Base-by-base conservation (phyloP, 1,140 invertebrate species). In the Camponotus pennsylvanicus region DNA sequence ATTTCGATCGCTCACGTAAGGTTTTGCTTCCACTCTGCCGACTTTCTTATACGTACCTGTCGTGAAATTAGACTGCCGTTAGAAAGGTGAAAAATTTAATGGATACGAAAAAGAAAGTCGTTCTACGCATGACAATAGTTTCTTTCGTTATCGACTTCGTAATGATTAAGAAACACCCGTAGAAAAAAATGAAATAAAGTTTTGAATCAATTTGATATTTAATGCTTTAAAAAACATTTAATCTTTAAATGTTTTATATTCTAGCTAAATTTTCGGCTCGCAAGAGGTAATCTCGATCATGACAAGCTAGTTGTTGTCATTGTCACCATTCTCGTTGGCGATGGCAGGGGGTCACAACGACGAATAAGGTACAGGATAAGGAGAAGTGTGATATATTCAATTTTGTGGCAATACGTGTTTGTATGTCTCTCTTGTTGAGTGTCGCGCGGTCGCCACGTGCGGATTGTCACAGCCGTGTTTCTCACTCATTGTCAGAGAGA, bases 371-470 rank as follows among this genome's bases (percentile, higher is more conserved):
- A 87, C 70, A 85, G 32, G 55, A 66, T 73, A 52, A 77, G 52
- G 63, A 69, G 45, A 77, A 85, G 78, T 42, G 85, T 76, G 86
- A 69, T 73, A 87, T 85, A 87, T 87, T 87, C 86, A 87, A 87
- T 87, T 87, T 85, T 67, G 85, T 64, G 78, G 40, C 55, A 45
- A 76, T 77, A 85, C 64, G 66, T 27, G 27, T 27, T 27, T 27
- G 27, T 1, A 0, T 27, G 27, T 73, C 69, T 61, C 9, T 55
- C 21, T 8, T 2, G 77, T n/a, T 67, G 63, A 67, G 13, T 40
- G 77, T 67, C 63, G 45, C 61, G 61, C 61, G 76, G 61, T 78
- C 18, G 42, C 9, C 18, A 59, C 61, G 21, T 42, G 27, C 42
- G 59, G 13, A 32, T 11, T 69, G 5, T 52, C 49, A 15, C 49